Percentiles rank a stretch among this genome's conserved stretches.
Conservation (phyloP, 2,113 vertebrate species). For the Nothoprocta pentlandii region DNA sequence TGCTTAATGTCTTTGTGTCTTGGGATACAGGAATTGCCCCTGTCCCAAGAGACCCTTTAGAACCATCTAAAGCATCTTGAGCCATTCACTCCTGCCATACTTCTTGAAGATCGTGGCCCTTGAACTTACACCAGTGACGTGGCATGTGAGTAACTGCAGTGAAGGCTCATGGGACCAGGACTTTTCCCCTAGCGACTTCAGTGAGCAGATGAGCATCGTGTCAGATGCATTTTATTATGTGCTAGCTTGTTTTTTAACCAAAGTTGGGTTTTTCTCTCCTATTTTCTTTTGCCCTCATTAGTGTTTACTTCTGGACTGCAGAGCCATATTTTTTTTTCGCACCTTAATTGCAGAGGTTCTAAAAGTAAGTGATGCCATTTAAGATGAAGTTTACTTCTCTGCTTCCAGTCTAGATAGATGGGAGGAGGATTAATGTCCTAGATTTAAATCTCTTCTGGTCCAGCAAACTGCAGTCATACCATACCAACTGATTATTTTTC, state of each 20-base stretch:
- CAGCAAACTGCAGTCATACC: slow-evolving; percentile 52
- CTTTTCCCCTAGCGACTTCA: not conserved
- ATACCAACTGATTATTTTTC: slow-evolving; percentile 50
- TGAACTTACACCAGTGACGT: not conserved
- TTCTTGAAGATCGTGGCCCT: not conserved
- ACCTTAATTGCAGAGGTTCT: slow-evolving; percentile 42
- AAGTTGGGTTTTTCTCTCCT: not conserved
- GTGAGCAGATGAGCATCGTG: not conserved
- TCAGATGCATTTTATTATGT: slow-evolving; percentile 28
- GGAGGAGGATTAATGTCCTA: not conserved
- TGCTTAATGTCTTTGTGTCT: slow-evolving; percentile 60
- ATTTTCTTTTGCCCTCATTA: not conserved
- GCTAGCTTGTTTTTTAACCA: slow-evolving; percentile 21
- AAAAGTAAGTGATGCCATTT: not conserved
- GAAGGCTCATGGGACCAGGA: not conserved
- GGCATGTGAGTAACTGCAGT: not conserved
- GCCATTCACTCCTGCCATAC: not conserved
- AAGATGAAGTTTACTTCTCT: not conserved
- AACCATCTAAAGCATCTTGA: not conserved
- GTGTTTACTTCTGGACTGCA: slow-evolving; percentile 13
- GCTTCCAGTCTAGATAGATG: not conserved
- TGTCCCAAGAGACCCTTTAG: not conserved
- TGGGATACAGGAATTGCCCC: slow-evolving; percentile 7
- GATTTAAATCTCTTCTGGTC: not conserved
- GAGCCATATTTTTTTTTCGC: slow-evolving; percentile 24